A percentile compares a stretch with the other conserved stretches of the same genome.
phyloP scores from a whole-genome alignment of 2,113 vertebrate species.

The Hucho hucho region DNA sequence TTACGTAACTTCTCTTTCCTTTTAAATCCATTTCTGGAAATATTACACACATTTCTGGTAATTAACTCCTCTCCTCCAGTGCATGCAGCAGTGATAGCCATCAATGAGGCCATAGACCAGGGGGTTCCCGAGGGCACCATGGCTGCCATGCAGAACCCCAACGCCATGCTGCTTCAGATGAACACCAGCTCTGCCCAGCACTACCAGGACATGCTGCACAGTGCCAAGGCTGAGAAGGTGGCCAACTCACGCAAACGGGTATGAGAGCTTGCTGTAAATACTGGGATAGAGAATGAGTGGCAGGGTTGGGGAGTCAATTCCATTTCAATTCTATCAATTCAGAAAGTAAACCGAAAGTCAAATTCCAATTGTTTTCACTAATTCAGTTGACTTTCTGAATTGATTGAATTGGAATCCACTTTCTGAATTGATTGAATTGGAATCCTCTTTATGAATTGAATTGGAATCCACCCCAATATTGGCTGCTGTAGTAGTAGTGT shows the following conservation, averaged over 20 bases:
- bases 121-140: conserved; percentile 84
- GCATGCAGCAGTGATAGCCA: conserved; percentile 96
- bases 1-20: background rate
- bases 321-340: too few species aligned
- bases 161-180: conserved; percentile 91
- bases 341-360: too few species aligned
- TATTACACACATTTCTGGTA: background rate
- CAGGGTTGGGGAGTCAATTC: background rate
- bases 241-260: conserved; percentile 90
- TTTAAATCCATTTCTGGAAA: background rate
- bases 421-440: too few species aligned
- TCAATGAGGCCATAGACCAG: conserved; percentile 92
- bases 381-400: too few species aligned
- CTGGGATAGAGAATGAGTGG: too few species aligned
- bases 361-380: too few species aligned
- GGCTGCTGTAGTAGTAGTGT: too few species aligned
- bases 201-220: conserved; percentile 87
- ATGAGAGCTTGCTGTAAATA: conserved; percentile 29
- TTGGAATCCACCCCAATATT: too few species aligned
- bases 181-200: conserved; percentile 67
- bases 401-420: too few species aligned
- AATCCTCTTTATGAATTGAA: too few species aligned
- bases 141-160: conserved; percentile 89
- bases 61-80: conserved; percentile 73
- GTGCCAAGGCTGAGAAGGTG: conserved; percentile 90